Evolutionary conservation across 1,140 invertebrate species (phyloP).

Genomic region (Drosophila orena): DNA sequence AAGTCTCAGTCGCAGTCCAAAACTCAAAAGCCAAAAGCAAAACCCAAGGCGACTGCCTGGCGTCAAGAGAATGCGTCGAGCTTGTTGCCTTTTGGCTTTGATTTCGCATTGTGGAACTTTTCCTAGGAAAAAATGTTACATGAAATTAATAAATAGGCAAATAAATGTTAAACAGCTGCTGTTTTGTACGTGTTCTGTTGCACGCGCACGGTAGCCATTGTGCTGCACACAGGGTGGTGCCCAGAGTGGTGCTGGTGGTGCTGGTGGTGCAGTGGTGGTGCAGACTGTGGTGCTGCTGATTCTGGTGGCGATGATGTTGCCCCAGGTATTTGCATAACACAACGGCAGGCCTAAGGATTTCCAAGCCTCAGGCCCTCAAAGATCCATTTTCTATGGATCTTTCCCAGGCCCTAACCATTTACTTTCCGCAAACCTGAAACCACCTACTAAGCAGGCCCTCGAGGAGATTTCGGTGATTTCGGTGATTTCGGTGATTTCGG

Average conservation of each 20-base stretch:
- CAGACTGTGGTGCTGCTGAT: constrained; percentile 3
- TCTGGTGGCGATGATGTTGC: constrained; percentile 59
- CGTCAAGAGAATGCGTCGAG: constrained; percentile 82
- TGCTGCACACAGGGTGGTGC: constrained; percentile 79
- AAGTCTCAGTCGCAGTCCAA: neutral
- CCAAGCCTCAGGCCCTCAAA: neutral
- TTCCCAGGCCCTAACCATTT: constrained; percentile 60
- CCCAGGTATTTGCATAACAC: constrained; percentile 77
- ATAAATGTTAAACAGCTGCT: constrained; percentile 84
- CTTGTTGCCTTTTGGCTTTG: constrained; percentile 80
- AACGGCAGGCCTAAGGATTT: constrained; percentile 51
- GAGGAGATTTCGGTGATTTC: constrained; percentile 5
- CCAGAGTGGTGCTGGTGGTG: constrained; percentile 19
- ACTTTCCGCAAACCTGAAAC: constrained; percentile 37
- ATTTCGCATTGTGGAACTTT: constrained; percentile 81
- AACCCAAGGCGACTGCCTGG: constrained; percentile 70
- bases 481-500: constrained; percentile 14
- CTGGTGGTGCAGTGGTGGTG: neutral
- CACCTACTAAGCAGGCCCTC: constrained; percentile 32
- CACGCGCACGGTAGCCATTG: constrained; percentile 82
- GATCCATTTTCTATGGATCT: constrained; percentile 29
- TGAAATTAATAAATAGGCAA: constrained; percentile 84
- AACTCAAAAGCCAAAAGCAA: constrained; percentile 4
- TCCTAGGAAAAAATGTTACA: constrained; percentile 83
- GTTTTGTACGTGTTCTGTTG: constrained; percentile 78